Evolutionary conservation across 2,113 vertebrate genomes (phyloP).

Genomic region (Rhizomys pruinosus): DNA sequence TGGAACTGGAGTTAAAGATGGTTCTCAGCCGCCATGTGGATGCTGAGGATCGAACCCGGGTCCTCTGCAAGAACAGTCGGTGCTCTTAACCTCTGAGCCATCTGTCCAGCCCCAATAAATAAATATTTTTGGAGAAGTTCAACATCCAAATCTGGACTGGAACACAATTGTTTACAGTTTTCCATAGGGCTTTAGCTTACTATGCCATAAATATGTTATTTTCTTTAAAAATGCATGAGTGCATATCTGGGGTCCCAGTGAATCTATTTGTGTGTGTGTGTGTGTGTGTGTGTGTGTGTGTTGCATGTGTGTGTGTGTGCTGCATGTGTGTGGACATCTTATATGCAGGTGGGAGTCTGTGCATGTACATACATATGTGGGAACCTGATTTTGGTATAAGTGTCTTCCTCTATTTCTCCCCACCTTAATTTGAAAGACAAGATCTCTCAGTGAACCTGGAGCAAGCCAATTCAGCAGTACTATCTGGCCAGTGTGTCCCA

Average conservation of each 20-base stretch:
- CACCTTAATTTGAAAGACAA: neutral
- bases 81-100: too few relatives aligned
- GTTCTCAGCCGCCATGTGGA: too few relatives aligned
- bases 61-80: too few relatives aligned
- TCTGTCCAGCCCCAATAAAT: too few relatives aligned
- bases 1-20: too few relatives aligned
- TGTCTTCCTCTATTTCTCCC: neutral
- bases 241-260: neutral
- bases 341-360: neutral
- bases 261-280: neutral
- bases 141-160: neutral
- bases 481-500: neutral
- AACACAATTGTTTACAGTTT: neutral
- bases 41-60: too few relatives aligned
- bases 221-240: too few relatives aligned
- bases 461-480: neutral
- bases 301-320: neutral
- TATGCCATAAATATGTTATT: too few relatives aligned
- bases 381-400: neutral
- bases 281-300: too few relatives aligned
- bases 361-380: neutral
- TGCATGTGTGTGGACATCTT: neutral
- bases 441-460: neutral
- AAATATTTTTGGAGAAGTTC: neutral
- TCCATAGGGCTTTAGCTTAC: accelerated